Evolutionary conservation across 2,888 invertebrate genomes (phyloP).

Genomic region (Crocallis elinguaria): DNA sequence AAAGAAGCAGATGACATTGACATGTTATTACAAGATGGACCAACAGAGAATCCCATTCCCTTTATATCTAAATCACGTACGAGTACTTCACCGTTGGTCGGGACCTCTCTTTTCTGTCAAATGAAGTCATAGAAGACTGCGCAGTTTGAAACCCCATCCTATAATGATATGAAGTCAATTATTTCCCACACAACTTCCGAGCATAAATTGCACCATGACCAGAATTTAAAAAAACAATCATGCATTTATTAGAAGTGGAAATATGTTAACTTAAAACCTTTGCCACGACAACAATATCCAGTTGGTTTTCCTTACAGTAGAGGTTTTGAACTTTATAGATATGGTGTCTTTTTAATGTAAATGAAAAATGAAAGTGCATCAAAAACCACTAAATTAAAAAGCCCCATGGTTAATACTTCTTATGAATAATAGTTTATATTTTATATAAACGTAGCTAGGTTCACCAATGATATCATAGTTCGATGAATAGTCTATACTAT

Average conservation of each 20-base stretch:
- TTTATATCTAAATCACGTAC: conserved; percentile 9
- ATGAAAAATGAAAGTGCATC: conserved; percentile 12
- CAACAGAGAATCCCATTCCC: conserved; percentile 9
- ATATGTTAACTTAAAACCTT: not conserved
- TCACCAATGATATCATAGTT: not conserved
- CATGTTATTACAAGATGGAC: not conserved
- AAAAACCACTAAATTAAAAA: not conserved
- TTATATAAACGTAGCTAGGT: not conserved
- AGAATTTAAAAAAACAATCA: not conserved
- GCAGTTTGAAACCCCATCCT: conserved; percentile 18
- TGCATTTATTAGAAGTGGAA: conserved; percentile 2
- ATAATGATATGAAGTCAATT: conserved; percentile 17
- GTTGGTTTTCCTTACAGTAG: too few relatives aligned
- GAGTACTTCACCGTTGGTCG: conserved; percentile 17
- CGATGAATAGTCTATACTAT: not conserved
- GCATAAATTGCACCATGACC: not conserved
- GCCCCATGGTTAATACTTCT: conserved; percentile 3
- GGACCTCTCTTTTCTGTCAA: conserved; percentile 5
- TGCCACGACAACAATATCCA: not conserved
- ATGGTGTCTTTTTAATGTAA: too few relatives aligned
- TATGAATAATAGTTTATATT: too few relatives aligned
- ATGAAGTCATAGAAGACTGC: conserved; percentile 12
- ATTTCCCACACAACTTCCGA: not conserved
- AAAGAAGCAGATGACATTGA: not conserved
- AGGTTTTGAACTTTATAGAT: too few relatives aligned